Base-by-base conservation (phyloP, 2,888 invertebrate species). In the Ophion costatus region DNA sequence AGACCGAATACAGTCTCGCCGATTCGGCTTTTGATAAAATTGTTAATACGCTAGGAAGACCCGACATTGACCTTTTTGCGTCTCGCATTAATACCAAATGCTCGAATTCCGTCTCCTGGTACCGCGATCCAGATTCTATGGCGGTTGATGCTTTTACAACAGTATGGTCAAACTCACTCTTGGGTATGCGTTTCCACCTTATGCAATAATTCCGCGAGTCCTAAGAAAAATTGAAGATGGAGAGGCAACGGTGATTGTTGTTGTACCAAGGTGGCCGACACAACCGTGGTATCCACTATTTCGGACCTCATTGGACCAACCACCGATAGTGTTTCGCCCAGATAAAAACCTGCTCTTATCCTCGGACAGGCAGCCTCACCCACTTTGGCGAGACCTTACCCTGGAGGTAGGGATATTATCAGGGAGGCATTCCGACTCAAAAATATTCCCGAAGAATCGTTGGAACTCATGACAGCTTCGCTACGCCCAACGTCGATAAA, bases 161-260 rank as follows among this genome's bases (percentile, higher is more conserved):
- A 66, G 33, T 63, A 9, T 76, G 45, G 61, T 29, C 45, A 86
- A 87, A 83, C 51, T 61, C 64, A 88, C 88, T 84, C 24, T 76
- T 9, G 56, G 22, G 7, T 76, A 77, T 29, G 67, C 67, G 11
- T 77, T 77, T 59, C 77, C 67, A 14, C 88, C 88, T n/a, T 90
- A 90, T 84, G 75, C 81, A 10, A 24, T 89, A 17, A 85, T 91
- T 64, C 57, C 82, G 56, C 87, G 76, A 85, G 75, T 78, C 10
- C 29, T 91, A 29, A 59, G 86, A 57, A 90, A 91, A 86, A 89
- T 91, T 64, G 85, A 83, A 29, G 51, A 63, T 17, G 89, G 91
- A 33, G 87, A 83, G 69, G 89, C 90, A 9, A 79, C 80, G 67
- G 90, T 89, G 3, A 88, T 90, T 67, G 66, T 91, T n/a, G 90